These are phyloP conservation scores for Meriones psammophilus DNA, from an alignment of 2,797 vertebrate genomes.

Conservation along the genomic window DNA sequence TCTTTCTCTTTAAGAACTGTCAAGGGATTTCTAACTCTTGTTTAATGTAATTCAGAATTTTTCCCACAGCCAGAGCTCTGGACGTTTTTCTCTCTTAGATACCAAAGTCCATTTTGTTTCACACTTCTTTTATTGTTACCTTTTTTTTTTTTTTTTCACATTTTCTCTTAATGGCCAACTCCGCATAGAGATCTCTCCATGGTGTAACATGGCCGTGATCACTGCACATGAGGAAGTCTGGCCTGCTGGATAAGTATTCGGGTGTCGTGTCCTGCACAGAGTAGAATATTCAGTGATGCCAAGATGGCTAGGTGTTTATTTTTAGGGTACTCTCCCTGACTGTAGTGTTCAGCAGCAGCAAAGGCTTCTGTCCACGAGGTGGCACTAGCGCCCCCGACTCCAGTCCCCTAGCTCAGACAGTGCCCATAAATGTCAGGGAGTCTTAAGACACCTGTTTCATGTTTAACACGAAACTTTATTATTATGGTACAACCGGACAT, in stretches of 20 bases:
- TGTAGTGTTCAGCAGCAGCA: neutral
- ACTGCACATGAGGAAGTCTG: neutral
- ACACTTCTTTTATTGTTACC: neutral
- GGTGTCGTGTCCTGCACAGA: rapidly evolving
- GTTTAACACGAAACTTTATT: neutral
- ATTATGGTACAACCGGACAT: neutral
- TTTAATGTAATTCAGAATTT: neutral
- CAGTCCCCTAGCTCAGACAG: too few species aligned
- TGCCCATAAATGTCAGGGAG: rapidly evolving
- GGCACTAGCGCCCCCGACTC: neutral
- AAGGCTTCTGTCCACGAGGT: neutral
- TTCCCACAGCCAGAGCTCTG: neutral
- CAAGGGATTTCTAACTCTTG: neutral
- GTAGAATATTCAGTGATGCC: neutral
- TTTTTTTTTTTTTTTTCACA: neutral
- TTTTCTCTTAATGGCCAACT: neutral
- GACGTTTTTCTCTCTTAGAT: neutral
- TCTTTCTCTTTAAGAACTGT: neutral
- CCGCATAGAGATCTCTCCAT: neutral
- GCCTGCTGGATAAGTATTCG: neutral
- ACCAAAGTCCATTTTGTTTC: neutral
- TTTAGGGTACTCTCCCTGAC: too few species aligned
- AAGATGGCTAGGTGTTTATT: neutral
- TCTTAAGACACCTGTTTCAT: neutral
- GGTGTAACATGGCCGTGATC: neutral